Evolutionary conservation across 2,888 invertebrate species (phyloP).

Genomic region (Nemotelus nigrinus): DNA sequence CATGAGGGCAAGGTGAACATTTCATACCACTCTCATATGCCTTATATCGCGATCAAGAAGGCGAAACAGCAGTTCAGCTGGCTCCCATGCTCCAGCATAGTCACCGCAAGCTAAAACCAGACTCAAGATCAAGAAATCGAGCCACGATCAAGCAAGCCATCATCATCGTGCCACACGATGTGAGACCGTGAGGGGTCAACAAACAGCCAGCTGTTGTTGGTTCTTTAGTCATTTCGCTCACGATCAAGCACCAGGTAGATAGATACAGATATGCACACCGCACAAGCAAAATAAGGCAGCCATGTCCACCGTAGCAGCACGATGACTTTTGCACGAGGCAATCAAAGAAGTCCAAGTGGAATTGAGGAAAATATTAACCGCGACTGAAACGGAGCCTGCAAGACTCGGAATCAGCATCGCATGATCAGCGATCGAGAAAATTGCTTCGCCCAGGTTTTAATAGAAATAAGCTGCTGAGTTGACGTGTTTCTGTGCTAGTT

Average conservation of each 20-base stretch:
- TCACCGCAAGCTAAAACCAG: neutral
- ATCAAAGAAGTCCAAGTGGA: slow-evolving; percentile 6
- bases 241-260: no score
- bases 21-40: neutral
- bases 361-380: neutral
- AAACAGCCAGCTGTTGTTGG: slow-evolving; percentile 10
- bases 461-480: neutral
- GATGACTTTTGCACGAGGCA: neutral
- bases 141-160: neutral
- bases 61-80: neutral
- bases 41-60: neutral
- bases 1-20: slow-evolving; percentile 28
- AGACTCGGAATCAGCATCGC: slow-evolving; percentile 8
- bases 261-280: no score
- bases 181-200: slow-evolving; percentile 36
- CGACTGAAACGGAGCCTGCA: neutral
- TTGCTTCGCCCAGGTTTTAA: slow-evolving; percentile 15
- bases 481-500: slow-evolving; percentile 24
- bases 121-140: slow-evolving; percentile 26
- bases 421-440: slow-evolving; percentile 26
- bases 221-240: no score
- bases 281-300: no score
- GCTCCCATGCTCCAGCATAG: slow-evolving; percentile 13
- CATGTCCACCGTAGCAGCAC: neutral
- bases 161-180: neutral